Evolutionary conservation across 1,140 invertebrate species (phyloP), one percentile per base, ranked within the genome.

Genomic region (Cecropterus lyciades): DNA sequence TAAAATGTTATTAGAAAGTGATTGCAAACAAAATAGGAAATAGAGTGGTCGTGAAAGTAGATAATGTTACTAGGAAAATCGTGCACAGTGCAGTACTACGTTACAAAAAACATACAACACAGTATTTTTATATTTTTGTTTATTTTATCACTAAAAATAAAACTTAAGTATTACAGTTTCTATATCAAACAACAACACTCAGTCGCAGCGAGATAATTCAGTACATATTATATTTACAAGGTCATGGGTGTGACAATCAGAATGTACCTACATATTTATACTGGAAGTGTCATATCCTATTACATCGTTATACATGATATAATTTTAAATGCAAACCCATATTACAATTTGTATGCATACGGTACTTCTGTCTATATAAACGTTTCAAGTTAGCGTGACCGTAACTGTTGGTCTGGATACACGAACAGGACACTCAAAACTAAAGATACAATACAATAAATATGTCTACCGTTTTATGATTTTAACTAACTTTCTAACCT

Each of bases 91-190:
- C 82, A 75, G 70, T 49, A 72, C 71, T 81, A 85, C 65, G 65
- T 82, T 84, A 66, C 66, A 68, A 78, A 87, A 83, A 84, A 82
- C 57, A 88, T 69, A 86, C 80, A 85, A 86, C 75, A 75, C 37
- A 40, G 24, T 73, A 79, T 77, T 20, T 89, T 91, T 83, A 81
- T 84, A 79, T 79, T 87, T 88, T 90, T 86, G 78, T 92, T 89
- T 88, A 88, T 92, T 90, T 87, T 89, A 92, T 92, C 82, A 92
- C 89, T 92, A 92, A 92, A 88, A 82, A 87, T 90, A 88, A 91
- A 92, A 84, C 89, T 92, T 90, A 91, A 87, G 85, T 89, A 88
- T 86, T 92, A 92, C 87, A 91, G 87, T 85, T 84, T 88, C 82
- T 90, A 90, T 87, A 79, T 81, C 81, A 81, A 89, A 90, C 84